These are phyloP conservation scores for Cyanoramphus novaezelandiae DNA, from an alignment of 2,113 vertebrate genomes.

Conservation along the genomic window DNA sequence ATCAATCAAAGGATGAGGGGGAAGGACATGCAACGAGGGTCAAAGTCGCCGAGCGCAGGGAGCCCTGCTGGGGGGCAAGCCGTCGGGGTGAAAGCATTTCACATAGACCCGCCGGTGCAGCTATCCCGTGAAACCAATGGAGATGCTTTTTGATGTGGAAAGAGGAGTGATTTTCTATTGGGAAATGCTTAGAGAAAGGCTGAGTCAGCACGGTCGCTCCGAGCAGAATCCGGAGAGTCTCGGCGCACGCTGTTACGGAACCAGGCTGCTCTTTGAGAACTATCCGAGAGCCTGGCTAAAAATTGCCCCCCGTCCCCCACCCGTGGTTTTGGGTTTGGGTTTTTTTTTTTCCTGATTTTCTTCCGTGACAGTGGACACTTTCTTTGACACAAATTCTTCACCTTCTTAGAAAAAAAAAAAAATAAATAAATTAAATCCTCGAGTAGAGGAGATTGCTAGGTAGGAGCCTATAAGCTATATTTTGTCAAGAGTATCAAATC, in stretches of 20 bases:
- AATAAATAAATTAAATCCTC: background rate
- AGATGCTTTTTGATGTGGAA: background rate
- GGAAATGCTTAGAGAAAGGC: background rate
- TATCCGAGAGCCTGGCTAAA: background rate
- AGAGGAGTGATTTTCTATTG: background rate
- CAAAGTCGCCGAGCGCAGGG: background rate
- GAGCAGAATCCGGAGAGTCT: background rate
- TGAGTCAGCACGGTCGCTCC: background rate
- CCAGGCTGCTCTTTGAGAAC: background rate
- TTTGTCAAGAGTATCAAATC: conserved; percentile 70
- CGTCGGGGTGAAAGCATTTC: background rate
- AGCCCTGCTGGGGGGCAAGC: background rate
- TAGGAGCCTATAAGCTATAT: conserved; percentile 51
- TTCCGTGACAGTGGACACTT: background rate
- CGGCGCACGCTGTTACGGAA: background rate
- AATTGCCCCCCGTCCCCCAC: background rate
- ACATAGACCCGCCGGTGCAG: background rate
- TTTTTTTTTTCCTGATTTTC: rapidly evolving
- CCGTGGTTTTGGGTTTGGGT: rapidly evolving
- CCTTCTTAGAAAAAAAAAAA: background rate
- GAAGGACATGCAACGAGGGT: background rate
- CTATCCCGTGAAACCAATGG: background rate
- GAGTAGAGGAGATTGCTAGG: background rate
- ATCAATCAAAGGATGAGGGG: background rate
- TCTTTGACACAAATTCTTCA: background rate